A percentile compares a stretch with the other conserved stretches of the same genome.
These are phyloP conservation scores for Amia ocellicauda DNA, from an alignment of 2,113 vertebrate species.

Conservation along the genomic window DNA sequence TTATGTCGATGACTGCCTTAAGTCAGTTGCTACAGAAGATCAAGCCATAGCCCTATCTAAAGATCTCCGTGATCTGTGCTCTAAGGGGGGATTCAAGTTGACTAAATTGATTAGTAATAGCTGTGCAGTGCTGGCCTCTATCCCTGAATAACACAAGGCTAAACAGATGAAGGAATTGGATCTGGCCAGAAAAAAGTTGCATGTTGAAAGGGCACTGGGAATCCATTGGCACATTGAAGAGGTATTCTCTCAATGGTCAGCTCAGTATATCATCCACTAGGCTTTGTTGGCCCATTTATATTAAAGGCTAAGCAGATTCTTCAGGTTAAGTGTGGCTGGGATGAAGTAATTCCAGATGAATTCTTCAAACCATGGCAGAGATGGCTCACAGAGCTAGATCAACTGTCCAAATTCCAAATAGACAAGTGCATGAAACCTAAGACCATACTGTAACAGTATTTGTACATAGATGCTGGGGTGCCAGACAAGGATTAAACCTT, in stretches of 20 bases:
- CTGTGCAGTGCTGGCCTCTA: background rate
- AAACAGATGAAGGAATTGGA: background rate
- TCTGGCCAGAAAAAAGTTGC: background rate
- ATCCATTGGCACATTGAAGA: constrained; percentile 9
- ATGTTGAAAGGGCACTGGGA: background rate
- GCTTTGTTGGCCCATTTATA: constrained; percentile 14
- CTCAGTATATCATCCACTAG: constrained; percentile 24
- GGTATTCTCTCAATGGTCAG: constrained; percentile 10
- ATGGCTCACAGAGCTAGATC: constrained; percentile 6
- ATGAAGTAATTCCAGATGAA: constrained; percentile 3
- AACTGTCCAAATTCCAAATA: background rate
- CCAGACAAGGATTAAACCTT: background rate
- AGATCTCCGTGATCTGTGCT: background rate
- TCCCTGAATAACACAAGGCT: background rate
- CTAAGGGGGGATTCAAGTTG: background rate
- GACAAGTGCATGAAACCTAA: constrained; percentile 20
- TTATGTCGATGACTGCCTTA: too few species aligned
- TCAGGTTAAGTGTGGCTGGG: constrained; percentile 1
- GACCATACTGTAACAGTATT: too few species aligned
- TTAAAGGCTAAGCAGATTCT: constrained; percentile 14
- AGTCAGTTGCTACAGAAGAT: too few species aligned
- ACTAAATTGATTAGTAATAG: background rate
- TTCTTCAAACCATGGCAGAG: background rate
- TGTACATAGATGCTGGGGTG: too few species aligned
- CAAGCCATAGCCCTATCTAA: background rate